phyloP scores from a whole-genome alignment of 2,888 invertebrate species.

The Phengaris arion region DNA sequence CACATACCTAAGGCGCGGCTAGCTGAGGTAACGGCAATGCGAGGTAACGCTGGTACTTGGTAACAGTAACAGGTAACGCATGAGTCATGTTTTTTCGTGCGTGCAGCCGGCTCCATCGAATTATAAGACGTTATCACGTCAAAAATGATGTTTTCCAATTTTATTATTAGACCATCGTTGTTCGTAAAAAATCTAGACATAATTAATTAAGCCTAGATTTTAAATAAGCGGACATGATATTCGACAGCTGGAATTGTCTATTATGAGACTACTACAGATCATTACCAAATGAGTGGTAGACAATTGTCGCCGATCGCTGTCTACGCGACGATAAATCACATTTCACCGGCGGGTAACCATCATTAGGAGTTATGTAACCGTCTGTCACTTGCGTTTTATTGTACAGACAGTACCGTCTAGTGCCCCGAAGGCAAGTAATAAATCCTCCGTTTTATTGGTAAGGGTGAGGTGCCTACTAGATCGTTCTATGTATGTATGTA shows the following conservation, averaged over 20 bases:
- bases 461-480: neutral
- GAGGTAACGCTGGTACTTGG: too few species aligned
- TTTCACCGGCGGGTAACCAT: neutral
- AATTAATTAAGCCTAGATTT: neutral
- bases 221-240: neutral
- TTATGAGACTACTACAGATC: slow-evolving; percentile 8
- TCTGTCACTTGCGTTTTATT: slow-evolving; percentile 8
- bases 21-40: too few species aligned
- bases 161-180: too few species aligned
- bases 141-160: too few species aligned
- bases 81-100: too few species aligned
- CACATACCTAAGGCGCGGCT: too few species aligned
- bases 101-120: too few species aligned
- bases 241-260: neutral
- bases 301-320: neutral
- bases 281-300: slow-evolving; percentile 15
- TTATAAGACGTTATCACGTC: too few species aligned
- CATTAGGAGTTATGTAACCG: neutral
- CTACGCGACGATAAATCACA: neutral
- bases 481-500: too few species aligned
- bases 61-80: too few species aligned
- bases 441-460: neutral
- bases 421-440: neutral
- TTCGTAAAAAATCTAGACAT: too few species aligned
- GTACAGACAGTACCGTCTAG: neutral